Base-by-base conservation (phyloP, 2,113 vertebrate species). In the Cololabis saira region DNA sequence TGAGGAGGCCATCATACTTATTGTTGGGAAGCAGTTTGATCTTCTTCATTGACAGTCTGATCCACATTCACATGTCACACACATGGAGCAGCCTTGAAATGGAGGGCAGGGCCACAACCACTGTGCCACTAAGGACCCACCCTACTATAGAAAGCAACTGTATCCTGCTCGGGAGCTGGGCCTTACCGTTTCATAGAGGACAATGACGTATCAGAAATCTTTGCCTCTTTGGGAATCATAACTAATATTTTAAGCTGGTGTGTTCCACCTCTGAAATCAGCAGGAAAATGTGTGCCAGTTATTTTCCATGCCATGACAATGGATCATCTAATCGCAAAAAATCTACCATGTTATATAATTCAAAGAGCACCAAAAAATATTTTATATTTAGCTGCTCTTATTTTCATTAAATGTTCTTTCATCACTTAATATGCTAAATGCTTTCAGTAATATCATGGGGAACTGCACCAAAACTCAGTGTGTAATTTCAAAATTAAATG, bases 201-300 rank as follows among this genome's bases (percentile, higher is more conserved):
- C 69, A 40, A 52, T 13, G n/a, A 77, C 24, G 72, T 51, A 40
- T 59, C 37, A 59, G 50, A 27, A 18, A 27, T 52, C 61, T 27
- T 27, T 5, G 24, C 24, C 72, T 61, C 58, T 47, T 71, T n/a
- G 44, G 67, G 71, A 59, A 82, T 47, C 48, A 22, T 18, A 70
- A 16, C 57, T 55, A 68, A 71, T 66, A 48, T 48, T 51, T 10
- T 43, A 57, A 67, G 65, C 27, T 33, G 51, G 48, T 47, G 58
- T 58, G 45, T 51, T 84, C 42, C 61, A 57, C 55, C 54, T 49
- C 44, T 76, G 19, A 68, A 81, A 76, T 81, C 48, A 61, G 61
- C 66, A 51, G n/a, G 33, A 50, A 64, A 67, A 48, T 44, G 8
- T 51, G 44, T 43, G 45, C 16, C 44, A 19, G 44, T 54, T 72